These are phyloP conservation scores for Sebastes hubbsi DNA, from an alignment of 2,797 vertebrate genomes.

Conservation along the genomic window DNA sequence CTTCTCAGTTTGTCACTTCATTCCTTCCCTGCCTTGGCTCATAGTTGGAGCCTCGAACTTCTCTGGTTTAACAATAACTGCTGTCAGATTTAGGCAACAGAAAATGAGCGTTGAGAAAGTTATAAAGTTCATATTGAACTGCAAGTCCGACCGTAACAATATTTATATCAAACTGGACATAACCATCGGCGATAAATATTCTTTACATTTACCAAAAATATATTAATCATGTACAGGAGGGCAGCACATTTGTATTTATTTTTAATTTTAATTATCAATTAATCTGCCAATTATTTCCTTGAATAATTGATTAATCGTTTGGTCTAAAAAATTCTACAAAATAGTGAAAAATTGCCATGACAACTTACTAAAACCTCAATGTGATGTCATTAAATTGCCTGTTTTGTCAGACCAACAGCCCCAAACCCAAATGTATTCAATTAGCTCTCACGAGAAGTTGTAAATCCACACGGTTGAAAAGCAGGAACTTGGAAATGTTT, in stretches of 20 bases:
- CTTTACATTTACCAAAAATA: neutral
- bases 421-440: neutral
- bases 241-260: neutral
- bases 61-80: constrained; percentile 14
- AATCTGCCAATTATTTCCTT: neutral
- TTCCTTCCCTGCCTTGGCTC: constrained; percentile 19
- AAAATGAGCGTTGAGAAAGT: neutral
- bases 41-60: constrained; percentile 12
- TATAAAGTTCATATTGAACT: neutral
- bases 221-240: neutral
- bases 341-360: neutral
- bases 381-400: neutral
- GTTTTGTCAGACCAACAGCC: neutral
- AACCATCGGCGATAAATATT: neutral
- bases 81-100: constrained; percentile 6
- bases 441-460: neutral
- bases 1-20: constrained; percentile 24
- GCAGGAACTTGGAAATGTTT: neutral
- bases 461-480: neutral
- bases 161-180: neutral
- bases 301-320: neutral
- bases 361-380: neutral
- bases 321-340: neutral
- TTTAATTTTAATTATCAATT: neutral
- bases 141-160: neutral